These are phyloP conservation scores for Talpa occidentalis DNA, from an alignment of 2,113 vertebrate species.

Conservation along the genomic window DNA sequence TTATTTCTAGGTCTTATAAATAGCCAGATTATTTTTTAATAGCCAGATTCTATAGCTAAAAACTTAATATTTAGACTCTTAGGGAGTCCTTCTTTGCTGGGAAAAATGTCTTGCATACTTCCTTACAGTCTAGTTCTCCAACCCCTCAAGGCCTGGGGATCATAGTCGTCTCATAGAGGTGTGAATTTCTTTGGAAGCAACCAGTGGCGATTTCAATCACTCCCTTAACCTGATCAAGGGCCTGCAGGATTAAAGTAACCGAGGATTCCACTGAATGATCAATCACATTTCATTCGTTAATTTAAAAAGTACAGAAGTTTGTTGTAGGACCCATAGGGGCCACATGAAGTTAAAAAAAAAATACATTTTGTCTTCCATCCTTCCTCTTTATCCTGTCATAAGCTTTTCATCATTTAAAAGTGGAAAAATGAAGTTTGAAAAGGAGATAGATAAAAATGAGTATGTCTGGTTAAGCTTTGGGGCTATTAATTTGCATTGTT, in stretches of 20 bases:
- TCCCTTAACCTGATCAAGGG: neutral
- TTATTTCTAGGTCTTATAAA: neutral
- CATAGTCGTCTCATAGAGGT: neutral
- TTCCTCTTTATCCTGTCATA: neutral
- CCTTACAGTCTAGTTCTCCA: neutral
- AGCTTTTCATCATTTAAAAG: neutral
- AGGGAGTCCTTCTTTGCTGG: rapidly evolving
- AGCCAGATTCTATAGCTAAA: neutral
- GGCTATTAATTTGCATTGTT: neutral
- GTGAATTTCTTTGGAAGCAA: neutral
- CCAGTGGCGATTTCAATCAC: neutral
- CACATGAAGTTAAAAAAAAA: neutral
- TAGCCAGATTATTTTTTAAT: neutral
- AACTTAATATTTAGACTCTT: neutral
- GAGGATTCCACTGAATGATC: neutral
- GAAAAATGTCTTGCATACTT: neutral
- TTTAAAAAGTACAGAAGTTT: neutral
- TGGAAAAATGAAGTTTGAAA: neutral
- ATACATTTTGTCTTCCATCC: neutral
- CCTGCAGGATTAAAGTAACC: neutral
- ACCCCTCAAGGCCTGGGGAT: neutral
- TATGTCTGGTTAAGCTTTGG: neutral
- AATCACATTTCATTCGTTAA: neutral
- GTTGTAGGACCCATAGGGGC: neutral
- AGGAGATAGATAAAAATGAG: neutral